Base-by-base conservation (phyloP, 2,797 vertebrate species). In the Myoxocephalus aenaeus region DNA sequence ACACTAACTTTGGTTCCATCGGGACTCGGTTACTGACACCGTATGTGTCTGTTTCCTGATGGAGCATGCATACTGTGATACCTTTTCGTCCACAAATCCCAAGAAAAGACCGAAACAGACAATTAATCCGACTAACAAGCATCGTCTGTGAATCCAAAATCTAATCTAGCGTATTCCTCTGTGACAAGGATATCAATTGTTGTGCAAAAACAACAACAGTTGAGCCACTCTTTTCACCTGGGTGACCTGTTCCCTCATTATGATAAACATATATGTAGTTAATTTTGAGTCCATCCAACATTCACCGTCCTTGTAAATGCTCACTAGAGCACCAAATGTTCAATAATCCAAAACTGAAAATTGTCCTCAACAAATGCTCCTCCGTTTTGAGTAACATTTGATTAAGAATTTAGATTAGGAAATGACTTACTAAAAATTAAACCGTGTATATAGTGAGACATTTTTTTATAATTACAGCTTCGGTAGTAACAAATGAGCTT, bases 41-140 rank as follows among this genome's bases (percentile, higher is more conserved):
- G 46, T 63, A 14, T 58, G 15, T 68, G 18, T 72, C 68, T 44
- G 14, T 83, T 34, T 64, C 68, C 34, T 75, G 5, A 66, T 53
- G 51, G 32, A 34, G 25, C 9, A 12, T 42, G 18, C 34, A 38
- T 27, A 63, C 15, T 53, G 18, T n/a, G 3, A 13, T 67, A 32
- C 51, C 9, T 61, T 34, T 36, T 34, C 66, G 38, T 38, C 13
- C 51, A 50, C 34, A 72, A 54, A 34, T 46, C 15, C 27, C 18
- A 32, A 7, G 5, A 59, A 73, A 62, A 65, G 11, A 75, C 38
- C 8, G 44, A 79, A 62, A 72, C 20, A 8, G 62, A 38, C 53
- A 57, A 54, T 70, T 14, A 10, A 73, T 73, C 17, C 10, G 5
- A 69, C 3, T 69, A 32, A 36, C 9, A 40, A 38, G 17, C 70